Conservation (phyloP, 1,140 invertebrate species). For the Bombus huntii region DNA sequence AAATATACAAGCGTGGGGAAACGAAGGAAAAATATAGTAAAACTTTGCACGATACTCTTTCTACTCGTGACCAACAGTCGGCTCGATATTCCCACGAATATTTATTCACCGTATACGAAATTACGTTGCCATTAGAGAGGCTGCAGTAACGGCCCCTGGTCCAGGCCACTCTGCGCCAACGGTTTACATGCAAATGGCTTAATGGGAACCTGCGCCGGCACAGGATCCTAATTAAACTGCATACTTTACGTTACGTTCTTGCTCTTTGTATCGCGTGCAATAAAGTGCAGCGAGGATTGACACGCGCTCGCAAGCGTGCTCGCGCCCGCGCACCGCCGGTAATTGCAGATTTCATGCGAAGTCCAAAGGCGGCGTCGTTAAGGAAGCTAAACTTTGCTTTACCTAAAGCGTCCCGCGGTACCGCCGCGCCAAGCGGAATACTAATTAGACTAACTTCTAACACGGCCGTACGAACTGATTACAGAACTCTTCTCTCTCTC, state of each 20-base stretch:
- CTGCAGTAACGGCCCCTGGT: neutral
- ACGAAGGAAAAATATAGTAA: neutral
- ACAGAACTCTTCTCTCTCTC: neutral
- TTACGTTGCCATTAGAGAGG: constrained; percentile 14
- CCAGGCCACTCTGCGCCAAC: neutral
- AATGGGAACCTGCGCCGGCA: constrained; percentile 10
- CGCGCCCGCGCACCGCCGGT: constrained; percentile 2
- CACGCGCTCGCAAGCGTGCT: neutral
- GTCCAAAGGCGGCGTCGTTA: neutral
- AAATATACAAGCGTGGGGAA: neutral
- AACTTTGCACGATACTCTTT: neutral
- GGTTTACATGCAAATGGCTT: constrained; percentile 41
- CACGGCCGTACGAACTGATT: constrained; percentile 22
- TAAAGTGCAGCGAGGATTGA: constrained; percentile 27
- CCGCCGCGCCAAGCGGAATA: constrained; percentile 19
- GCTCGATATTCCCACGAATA: constrained; percentile 5
- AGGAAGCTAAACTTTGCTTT: constrained; percentile 44
- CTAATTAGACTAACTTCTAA: constrained; percentile 41
- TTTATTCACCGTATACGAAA: constrained; percentile 14
- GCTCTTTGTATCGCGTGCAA: constrained; percentile 44
- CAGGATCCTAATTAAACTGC: constrained; percentile 39
- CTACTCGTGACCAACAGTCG: neutral
- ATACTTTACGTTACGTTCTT: constrained; percentile 41
- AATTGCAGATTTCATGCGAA: constrained; percentile 24
- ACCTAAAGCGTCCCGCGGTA: constrained; percentile 28